Base-by-base conservation (phyloP, 2,113 vertebrate species). In the Empidonax traillii region DNA sequence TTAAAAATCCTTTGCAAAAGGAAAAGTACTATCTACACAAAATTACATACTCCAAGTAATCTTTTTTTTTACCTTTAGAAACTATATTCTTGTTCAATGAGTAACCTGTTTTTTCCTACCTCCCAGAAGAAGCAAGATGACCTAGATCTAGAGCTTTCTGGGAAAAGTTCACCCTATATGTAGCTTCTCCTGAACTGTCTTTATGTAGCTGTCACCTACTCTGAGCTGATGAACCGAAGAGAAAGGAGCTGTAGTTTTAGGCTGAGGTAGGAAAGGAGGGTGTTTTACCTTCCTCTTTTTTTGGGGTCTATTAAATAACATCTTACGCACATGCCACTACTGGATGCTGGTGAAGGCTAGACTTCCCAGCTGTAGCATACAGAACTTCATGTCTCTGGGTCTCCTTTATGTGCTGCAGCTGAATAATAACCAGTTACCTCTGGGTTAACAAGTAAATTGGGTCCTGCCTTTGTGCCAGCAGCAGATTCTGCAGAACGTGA, bases 61-160 rank as follows among this genome's bases (percentile, higher is more conserved):
- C 44, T 85, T 87, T 79, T 74, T 53, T 94, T 89, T 94, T 55
- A 9, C 39, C 30, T 96, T 22, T 63, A 10, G 74, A 89, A 94
- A 35, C 75, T 69, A 13, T 93, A 31, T 44, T 74, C 43, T 78
- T 76, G 24, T 71, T 90, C 52, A 55, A 0, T 71, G 79, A 74
- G 72, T 95, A 91, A 89, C 77, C 56, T 79, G 44, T 6, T 61
- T 93, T 87, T 91, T 74, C 4, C 6, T 68, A 41, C 67, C 56
- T 93, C 52, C 43, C 75, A 90, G 65, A 90, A 90, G 63, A 5
- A 71, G 79, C 44, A 72, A 92, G 83, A 59, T 86, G 85, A 83
- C 92, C 96, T 88, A 94, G 72, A 90, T 95, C 37, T 66, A 51
- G 63, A 75, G 43, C 68, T 94, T 96, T 76, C 68, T 95, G 75